Evolutionary conservation across 2,113 vertebrate genomes (phyloP).

Genomic region (Lophotis ruficrista): DNA sequence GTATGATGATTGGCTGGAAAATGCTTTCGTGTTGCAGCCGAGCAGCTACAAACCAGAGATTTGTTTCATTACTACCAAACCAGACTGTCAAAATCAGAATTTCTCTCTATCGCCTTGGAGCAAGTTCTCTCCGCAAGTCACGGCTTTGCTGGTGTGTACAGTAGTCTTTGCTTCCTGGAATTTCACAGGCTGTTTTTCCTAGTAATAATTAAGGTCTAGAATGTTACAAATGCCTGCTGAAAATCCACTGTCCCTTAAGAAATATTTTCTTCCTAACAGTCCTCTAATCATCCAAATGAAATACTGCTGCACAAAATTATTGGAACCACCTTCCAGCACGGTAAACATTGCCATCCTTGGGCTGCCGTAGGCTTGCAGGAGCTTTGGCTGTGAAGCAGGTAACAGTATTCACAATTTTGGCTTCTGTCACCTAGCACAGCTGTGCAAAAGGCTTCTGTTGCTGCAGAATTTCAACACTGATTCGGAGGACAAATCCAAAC

Average conservation of each 20-base stretch:
- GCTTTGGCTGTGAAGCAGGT: slow-evolving; percentile 8
- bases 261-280: background rate
- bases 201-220: background rate
- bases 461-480: background rate
- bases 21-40: background rate
- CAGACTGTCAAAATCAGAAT: background rate
- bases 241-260: background rate
- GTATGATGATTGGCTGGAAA: slow-evolving; percentile 22
- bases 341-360: background rate
- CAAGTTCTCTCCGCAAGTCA: background rate
- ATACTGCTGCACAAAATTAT: background rate
- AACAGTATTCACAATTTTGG: background rate
- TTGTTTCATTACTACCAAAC: background rate
- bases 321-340: background rate
- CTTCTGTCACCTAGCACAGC: background rate
- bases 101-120: background rate
- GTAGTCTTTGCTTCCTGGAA: background rate
- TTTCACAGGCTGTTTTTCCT: background rate
- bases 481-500: background rate
- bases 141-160: background rate
- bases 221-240: background rate
- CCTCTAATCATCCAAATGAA: background rate
- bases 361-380: background rate
- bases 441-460: background rate
- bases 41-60: background rate